Conservation (phyloP, 2,888 invertebrate species). For the Drosophila infuscata region DNA sequence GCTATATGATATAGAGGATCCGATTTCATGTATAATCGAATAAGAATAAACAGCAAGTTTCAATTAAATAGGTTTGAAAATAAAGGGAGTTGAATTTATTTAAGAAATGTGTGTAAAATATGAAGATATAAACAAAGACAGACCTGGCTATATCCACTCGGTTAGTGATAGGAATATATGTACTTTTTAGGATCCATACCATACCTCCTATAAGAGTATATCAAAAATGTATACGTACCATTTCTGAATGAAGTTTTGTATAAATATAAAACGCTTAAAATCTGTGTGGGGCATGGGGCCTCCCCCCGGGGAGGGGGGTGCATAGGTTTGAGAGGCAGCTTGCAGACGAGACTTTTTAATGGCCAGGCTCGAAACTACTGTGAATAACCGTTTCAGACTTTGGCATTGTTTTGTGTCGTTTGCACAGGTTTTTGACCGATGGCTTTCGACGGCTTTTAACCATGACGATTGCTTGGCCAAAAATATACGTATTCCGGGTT, state of each 20-base stretch:
- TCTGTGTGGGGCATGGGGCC: background rate
- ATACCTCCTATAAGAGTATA: background rate
- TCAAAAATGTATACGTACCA: background rate
- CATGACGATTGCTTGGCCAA: conserved; percentile 36
- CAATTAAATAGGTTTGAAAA: background rate
- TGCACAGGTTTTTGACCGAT: conserved; percentile 51
- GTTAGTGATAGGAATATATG: background rate
- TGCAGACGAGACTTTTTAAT: conserved; percentile 56
- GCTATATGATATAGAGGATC: background rate
- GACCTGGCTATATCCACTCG: background rate
- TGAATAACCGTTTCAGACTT: conserved; percentile 42
- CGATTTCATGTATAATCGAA: background rate
- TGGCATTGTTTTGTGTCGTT: conserved; percentile 20
- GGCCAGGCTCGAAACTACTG: conserved; percentile 20
- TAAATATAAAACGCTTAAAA: background rate
- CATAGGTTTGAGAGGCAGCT: background rate
- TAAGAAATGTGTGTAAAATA: too few species aligned
- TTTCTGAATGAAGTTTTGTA: conserved; percentile 18
- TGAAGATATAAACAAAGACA: too few species aligned
- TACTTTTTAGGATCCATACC: background rate
- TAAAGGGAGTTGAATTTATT: too few species aligned
- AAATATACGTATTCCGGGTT: background rate
- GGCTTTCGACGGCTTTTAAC: conserved; percentile 24
- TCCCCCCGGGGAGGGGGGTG: background rate
- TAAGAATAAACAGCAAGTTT: background rate